Evolutionary conservation across 2,797 vertebrate genomes (phyloP), one percentile per base, ranked within the genome.

Genomic region (Eulemur coronatus): DNA sequence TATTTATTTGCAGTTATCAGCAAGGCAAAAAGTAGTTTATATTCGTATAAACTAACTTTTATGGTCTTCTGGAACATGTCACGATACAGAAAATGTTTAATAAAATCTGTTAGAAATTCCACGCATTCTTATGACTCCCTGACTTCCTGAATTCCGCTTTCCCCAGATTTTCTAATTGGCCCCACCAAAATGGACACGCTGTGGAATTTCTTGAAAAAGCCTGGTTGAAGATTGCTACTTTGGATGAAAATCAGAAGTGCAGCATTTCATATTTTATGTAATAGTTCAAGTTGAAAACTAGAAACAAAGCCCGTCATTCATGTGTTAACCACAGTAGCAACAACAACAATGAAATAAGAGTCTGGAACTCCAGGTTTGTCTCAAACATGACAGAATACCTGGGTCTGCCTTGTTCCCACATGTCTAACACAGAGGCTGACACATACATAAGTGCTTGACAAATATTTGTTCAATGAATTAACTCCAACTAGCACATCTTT

Each of bases 91-190:
- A 98, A 97, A 94, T 12, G 86, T 97, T 97, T 98, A 98, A 97
- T 89, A 96, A 98, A 98, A 98, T 97, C 97, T 96, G 96, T 95
- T 97, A 98, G 98, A 98, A 97, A 99, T 98, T 99, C 96, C 97
- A 98, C 84, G 84, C 85, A 97, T 99, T 98, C 98, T 99, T 98
- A 94, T 24, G 96, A 76, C 92, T 98, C 96, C 30, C 97, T 96
- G 93, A 87, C 96, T 98, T 98, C 91, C 84, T 95, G 96, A 95
- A 95, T 93, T 97, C 78, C 94, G 88, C 97, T 93, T 97, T 92
- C 59, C 73, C 89, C 63, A 75, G 65, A 96, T 86, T 96, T 97
- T 97, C 65, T 95, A 94, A 96, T 84, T 96, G 72, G 80, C 59
- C 28, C 92, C 96, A 97, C 93, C 87, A 95, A 98, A 95, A 43